Percentiles rank a stretch among this genome's conserved stretches.
Conservation (phyloP, 1,140 invertebrate species). For the Danaus plexippus region DNA sequence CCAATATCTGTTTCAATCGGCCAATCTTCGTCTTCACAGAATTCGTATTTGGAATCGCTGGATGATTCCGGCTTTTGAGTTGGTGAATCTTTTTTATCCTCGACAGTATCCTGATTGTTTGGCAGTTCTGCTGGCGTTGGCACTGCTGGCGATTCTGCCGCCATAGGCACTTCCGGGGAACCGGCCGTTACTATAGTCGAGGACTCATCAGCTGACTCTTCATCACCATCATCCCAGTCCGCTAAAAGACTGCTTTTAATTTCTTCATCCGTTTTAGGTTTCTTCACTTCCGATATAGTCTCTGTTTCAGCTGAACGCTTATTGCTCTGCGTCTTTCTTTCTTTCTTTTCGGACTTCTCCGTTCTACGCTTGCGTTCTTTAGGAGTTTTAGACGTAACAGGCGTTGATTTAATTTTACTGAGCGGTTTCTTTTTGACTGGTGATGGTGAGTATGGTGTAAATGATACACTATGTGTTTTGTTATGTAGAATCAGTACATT, state of each 20-base stretch:
- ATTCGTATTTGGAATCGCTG: constrained; percentile 70
- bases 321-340: constrained; percentile 33
- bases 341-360: constrained; percentile 40
- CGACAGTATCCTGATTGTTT: constrained; percentile 31
- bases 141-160: constrained; percentile 50
- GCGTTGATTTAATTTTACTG: constrained; percentile 35
- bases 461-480: constrained; percentile 72
- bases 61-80: constrained; percentile 49
- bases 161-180: constrained; percentile 66
- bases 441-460: constrained; percentile 59
- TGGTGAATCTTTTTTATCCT: constrained; percentile 47
- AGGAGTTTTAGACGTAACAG: constrained; percentile 40
- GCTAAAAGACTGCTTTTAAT: constrained; percentile 69
- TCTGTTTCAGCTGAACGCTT: constrained; percentile 42
- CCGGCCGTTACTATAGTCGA: constrained; percentile 37
- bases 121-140: constrained; percentile 45
- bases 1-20: constrained; percentile 62
- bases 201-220: constrained; percentile 57
- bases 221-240: constrained; percentile 68
- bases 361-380: constrained; percentile 42
- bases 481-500: constrained; percentile 81
- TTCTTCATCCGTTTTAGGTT: constrained; percentile 64
- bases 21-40: constrained; percentile 73
- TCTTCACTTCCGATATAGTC: constrained; percentile 41
- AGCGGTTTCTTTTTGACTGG: constrained; percentile 48